Conservation (phyloP, 2,888 invertebrate species). For the Leptopilina myrica region DNA sequence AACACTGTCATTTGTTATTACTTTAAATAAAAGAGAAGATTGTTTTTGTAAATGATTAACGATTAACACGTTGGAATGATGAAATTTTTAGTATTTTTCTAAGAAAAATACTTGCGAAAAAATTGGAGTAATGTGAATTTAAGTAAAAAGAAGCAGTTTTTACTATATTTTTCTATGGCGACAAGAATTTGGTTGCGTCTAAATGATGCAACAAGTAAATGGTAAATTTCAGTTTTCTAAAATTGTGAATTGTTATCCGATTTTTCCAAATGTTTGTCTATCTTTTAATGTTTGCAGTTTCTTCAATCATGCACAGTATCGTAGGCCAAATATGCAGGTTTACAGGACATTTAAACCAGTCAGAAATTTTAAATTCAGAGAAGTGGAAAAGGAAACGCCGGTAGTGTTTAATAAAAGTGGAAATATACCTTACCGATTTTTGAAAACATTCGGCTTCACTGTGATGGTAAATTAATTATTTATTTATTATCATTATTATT, state of each 20-base stretch:
- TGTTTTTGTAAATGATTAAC: no score
- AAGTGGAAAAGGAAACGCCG: slow-evolving; percentile 37
- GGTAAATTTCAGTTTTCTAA: not conserved
- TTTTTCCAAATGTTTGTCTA: not conserved
- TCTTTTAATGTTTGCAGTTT: slow-evolving; percentile 59
- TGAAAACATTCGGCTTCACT: slow-evolving; percentile 83
- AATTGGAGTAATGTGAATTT: not conserved
- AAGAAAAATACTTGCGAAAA: not conserved
- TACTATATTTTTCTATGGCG: slow-evolving; percentile 8
- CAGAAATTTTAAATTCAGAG: slow-evolving; percentile 61
- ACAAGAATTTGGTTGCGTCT: slow-evolving; percentile 26
- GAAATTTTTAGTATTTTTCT: not conserved
- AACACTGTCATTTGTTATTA: no score
- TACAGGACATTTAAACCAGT: slow-evolving; percentile 56
- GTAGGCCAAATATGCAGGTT: slow-evolving; percentile 58
- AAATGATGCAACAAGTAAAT: slow-evolving; percentile 18
- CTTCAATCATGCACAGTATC: slow-evolving; percentile 60
- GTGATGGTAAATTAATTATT: slow-evolving; percentile 78
- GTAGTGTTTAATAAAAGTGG: slow-evolving; percentile 72
- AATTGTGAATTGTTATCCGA: not conserved
- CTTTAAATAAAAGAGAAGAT: no score
- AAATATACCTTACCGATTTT: slow-evolving; percentile 77
- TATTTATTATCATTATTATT: slow-evolving; percentile 18
- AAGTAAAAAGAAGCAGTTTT: not conserved
- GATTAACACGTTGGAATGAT: no score